Evolutionary conservation across 2,888 invertebrate genomes (phyloP), one percentile per base, ranked within the genome.

Genomic region (Rutpela maculata): DNA sequence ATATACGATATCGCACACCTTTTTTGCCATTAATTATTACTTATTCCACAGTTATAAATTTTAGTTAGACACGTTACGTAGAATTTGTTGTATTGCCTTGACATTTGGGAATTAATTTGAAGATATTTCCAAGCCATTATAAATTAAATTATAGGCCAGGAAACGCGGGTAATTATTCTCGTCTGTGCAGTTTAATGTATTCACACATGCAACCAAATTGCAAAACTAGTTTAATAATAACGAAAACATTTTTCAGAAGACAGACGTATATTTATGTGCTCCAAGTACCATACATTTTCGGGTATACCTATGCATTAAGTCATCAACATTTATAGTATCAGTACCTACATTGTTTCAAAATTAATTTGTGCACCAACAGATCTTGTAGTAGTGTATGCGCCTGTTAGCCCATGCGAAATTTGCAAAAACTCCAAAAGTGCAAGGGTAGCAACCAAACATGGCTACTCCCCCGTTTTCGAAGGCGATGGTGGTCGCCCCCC

Each of bases 131-230:
- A 56, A 5, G 35, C 68, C 68, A 31, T 57, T 35, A 57, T 31
- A 35, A 22, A 57, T 69, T 69, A 72, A 75, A 75, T 75, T 75
- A 75, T 75, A 75, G 75, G 75, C 43, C 75, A 75, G 75, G 67
- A 75, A 75, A 75, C 75, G 69, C 19, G 10, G 31, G 68, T 75
- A 75, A 75, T 75, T 75, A 75, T 62, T 62, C 67, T 56, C 68
- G 75, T 75, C 69, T 69, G 75, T 56, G 69, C 75, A 31, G 60
- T 75, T 75, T 75, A 75, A 75, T 69, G 66, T 69, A 75, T 75
- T 75, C 75, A 55, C 69, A 68, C 75, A 72, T 69, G 68, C 68
- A 69, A 69, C 68, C 12, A 17, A 35, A 69, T 69, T 56, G 68
- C 68, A 57, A 31, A 69, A 69, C 68, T 69, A 69, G 68, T 69